Evolutionary conservation across 1,140 invertebrate species (phyloP).

Genomic region (Cheumatopsyche charites): DNA sequence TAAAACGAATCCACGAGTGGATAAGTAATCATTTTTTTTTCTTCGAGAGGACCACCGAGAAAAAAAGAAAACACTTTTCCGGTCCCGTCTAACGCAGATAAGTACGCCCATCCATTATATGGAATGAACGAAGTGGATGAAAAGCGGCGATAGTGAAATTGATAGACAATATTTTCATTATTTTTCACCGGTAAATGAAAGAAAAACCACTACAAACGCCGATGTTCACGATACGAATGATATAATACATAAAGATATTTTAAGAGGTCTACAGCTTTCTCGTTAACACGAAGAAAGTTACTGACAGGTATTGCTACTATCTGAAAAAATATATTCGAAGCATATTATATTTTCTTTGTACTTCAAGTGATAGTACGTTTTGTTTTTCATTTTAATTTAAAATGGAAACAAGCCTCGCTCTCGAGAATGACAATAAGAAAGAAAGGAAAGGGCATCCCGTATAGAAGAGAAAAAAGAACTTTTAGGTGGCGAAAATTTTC

Average conservation of each 20-base stretch:
- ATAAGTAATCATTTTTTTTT: slow-evolving; percentile 28
- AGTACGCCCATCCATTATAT: slow-evolving; percentile 25
- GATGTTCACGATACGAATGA: too few species aligned
- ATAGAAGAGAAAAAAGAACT: background rate
- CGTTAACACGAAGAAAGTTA: too few species aligned
- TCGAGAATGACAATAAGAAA: too few species aligned
- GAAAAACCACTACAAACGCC: too few species aligned
- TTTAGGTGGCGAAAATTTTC: background rate
- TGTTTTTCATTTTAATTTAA: too few species aligned
- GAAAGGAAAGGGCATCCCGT: background rate
- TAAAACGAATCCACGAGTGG: slow-evolving; percentile 21
- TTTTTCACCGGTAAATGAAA: slow-evolving; percentile 9
- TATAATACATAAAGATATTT: too few species aligned
- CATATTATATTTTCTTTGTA: too few species aligned
- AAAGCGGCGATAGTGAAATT: slow-evolving; percentile 14
- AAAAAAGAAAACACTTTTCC: background rate
- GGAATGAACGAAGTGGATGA: slow-evolving; percentile 26
- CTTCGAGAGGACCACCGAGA: background rate
- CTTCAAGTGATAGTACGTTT: too few species aligned
- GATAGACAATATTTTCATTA: slow-evolving; percentile 28
- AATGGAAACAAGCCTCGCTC: too few species aligned
- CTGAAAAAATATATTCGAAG: too few species aligned
- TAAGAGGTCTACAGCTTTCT: too few species aligned
- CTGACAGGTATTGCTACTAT: too few species aligned
- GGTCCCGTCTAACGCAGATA: slow-evolving; percentile 19